Evolutionary conservation across 2,113 vertebrate species (phyloP), one percentile per base, ranked within the genome.

Genomic region (Gavia stellata): DNA sequence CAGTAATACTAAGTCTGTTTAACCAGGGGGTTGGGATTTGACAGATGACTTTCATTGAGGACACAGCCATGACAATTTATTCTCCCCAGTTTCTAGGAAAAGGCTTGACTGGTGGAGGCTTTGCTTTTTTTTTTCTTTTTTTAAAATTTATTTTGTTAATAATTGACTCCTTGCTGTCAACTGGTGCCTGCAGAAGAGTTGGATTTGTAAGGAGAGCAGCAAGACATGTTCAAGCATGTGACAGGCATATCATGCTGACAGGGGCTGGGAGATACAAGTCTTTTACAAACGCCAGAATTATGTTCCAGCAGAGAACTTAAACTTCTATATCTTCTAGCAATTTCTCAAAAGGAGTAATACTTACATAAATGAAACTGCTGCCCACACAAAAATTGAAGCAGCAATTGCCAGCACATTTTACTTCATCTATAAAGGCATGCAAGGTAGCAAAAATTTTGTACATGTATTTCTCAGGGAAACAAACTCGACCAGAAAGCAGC

Each of bases 351-450:
- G 40, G 31, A 81, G 52, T 42, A 92, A 77, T 31, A 91, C 65
- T 86, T 88, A 50, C 0, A 92, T 29, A 94, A 89, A 90, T 34
- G 33, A 58, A 97, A 87, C n/a, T 86, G 81, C 80, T 83, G 74
- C 90, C 90, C 75, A 53, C 77, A 80, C 80, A 90, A 95, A 95
- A 96, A 97, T 93, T 89, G 94, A 91, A 93, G 83, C 44, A 65
- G 73, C 24, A 15, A 91, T 31, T 97, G 80, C 42, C 78, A 81
- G 72, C 36, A 59, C 21, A 31, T 74, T 93, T 82, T 47, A 53
- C 66, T 94, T 80, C 49, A 38, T 59, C 84, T 94, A 55, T 85
- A 94, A 90, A 94, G 68, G 58, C 53, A 93, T 3, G 1, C n/a
- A 55, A 86, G 63, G 83, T 38, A 56, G 44, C 21, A 81, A 55